A percentile compares a stretch with the other conserved stretches of the same genome.
phyloP scores from a whole-genome alignment of 35 echinoderm and acorn worm genomes.

The Holothuria glaberrima region DNA sequence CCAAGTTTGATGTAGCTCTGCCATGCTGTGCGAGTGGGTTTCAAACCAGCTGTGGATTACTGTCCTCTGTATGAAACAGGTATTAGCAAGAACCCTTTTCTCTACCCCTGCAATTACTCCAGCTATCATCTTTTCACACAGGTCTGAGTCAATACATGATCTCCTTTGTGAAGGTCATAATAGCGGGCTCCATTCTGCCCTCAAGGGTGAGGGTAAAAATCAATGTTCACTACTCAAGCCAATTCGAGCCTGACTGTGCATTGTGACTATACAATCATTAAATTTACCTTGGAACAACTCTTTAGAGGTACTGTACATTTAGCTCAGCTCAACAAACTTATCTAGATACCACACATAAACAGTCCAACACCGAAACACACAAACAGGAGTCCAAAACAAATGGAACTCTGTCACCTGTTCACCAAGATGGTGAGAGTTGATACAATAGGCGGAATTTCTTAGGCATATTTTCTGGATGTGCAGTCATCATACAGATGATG shows the following conservation, averaged over 20 bases:
- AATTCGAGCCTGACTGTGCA: conserved; percentile 23
- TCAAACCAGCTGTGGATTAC: background rate
- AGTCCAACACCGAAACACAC: no score
- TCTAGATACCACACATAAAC: no score
- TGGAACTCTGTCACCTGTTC: no score
- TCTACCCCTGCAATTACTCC: background rate
- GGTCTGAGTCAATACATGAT: conserved; percentile 8
- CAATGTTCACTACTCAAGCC: conserved; percentile 15
- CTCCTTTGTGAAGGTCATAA: conserved; percentile 1
- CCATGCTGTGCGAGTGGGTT: background rate
- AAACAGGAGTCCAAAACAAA: no score
- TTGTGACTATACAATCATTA: background rate
- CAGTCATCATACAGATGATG: no score
- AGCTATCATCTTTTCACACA: background rate
- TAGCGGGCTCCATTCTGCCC: background rate
- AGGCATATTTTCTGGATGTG: no score
- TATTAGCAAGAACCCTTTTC: background rate
- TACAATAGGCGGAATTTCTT: no score
- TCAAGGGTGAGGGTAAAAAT: conserved; percentile 28
- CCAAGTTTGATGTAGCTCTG: background rate
- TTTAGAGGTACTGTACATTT: background rate
- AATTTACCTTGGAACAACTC: conserved; percentile 23
- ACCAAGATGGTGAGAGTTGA: no score
- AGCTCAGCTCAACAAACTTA: no score
- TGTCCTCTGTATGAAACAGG: background rate